phyloP scores from a whole-genome alignment of 2,888 invertebrate species.

The Aplocera efformata region DNA sequence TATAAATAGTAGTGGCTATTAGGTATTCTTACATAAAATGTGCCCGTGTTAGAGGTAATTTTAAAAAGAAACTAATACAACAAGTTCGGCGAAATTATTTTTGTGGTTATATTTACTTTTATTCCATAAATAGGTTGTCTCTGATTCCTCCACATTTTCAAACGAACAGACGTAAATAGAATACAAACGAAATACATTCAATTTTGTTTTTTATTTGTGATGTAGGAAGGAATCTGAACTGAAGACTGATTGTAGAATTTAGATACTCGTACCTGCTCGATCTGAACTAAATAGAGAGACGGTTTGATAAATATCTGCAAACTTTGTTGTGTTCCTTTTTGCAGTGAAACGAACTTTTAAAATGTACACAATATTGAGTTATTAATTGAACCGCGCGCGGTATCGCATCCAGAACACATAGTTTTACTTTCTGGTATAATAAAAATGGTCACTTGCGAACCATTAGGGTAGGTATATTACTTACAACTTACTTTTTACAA shows the following conservation, averaged over 20 bases:
- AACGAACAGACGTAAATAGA: constrained; percentile 13
- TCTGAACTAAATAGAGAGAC: constrained; percentile 43
- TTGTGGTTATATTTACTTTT: too few relatives aligned
- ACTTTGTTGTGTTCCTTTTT: constrained; percentile 51
- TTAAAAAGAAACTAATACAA: too few relatives aligned
- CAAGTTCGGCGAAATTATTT: too few relatives aligned
- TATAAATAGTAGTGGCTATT: too few relatives aligned
- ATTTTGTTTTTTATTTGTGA: constrained; percentile 14
- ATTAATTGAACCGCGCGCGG: constrained; percentile 39
- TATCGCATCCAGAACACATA: not conserved
- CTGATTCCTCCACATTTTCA: constrained; percentile 7
- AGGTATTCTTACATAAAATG: too few relatives aligned
- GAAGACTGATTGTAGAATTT: constrained; percentile 1
- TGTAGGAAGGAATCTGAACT: constrained; percentile 9
- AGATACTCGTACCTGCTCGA: constrained; percentile 4
- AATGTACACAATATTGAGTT: constrained; percentile 55
- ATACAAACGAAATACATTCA: constrained; percentile 14
- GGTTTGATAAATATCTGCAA: constrained; percentile 68
- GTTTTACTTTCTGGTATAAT: not conserved
- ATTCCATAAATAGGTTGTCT: constrained; percentile 5
- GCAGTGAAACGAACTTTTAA: constrained; percentile 54
- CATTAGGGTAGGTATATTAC: not conserved
- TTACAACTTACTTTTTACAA: constrained; percentile 17
- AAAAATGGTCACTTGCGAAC: too few relatives aligned
- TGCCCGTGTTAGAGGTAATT: too few relatives aligned